Base-by-base conservation (phyloP, 2,888 invertebrate genomes). In the Ramazzottius varieornatus region DNA sequence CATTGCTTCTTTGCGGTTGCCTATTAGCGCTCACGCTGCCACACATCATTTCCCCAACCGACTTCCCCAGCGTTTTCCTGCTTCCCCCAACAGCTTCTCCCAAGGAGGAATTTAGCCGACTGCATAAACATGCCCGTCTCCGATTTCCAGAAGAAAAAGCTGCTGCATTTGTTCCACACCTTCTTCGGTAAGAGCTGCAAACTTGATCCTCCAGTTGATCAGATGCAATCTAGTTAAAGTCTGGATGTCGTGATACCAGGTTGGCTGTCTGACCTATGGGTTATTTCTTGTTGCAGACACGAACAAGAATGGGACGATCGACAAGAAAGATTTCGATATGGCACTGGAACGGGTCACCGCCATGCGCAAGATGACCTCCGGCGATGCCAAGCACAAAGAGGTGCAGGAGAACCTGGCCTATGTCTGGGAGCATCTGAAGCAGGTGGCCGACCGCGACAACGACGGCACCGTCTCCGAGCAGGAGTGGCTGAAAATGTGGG, bases 111-210 rank as follows among this genome's bases (percentile, higher is more conserved):
- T n/a, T n/a, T n/a, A n/a, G n/a, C n/a, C n/a, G n/a, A n/a, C n/a
- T n/a, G n/a, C n/a, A n/a, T n/a, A n/a, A n/a, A 13, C 40, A 40
- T 40, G 40, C 16, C 40, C 33, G 33, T 34, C 65, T 32, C 63
- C 46, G 69, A 69, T 24, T 73, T 73, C 66, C 73, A 73, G 68
- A 71, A 71, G 64, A 72, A 70, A 69, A 73, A 73, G 66, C 65
- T 73, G 1, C 65, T 72, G 2, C 71, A 73, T 65, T 73, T 73
- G 66, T 73, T 71, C 46, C 67, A 70, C 67, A 71, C 72, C 1
- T 73, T 73, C 66, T 73, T 72, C 64, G 73, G 73, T 73, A 68
- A 54, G 54, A 16, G 54, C 8, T 13, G 8, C 29, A 54, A 54
- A 40, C 20, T 40, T 13, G 13, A 40, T 40, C 40, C 13, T 40